phyloP scores from a whole-genome alignment of 2,888 invertebrate genomes.

The Dryococelus australis region DNA sequence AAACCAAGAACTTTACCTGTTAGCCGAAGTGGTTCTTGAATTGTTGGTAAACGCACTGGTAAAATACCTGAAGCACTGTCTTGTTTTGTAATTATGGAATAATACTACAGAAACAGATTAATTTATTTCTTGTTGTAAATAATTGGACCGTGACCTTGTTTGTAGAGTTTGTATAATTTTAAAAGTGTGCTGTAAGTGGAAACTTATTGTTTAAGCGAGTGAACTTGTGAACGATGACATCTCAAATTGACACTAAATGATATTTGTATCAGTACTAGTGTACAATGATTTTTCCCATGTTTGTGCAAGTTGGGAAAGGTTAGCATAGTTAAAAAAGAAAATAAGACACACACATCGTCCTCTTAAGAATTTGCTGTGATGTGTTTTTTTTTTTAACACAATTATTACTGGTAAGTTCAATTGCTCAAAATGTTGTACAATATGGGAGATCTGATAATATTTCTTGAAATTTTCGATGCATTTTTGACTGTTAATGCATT shows the following conservation, averaged over 20 bases:
- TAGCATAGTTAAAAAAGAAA: not conserved
- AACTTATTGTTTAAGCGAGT: not conserved
- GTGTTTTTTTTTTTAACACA: not conserved
- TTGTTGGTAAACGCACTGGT: too few relatives aligned
- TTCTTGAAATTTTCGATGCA: not conserved
- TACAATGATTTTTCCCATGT: not conserved
- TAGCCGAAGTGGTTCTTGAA: too few relatives aligned
- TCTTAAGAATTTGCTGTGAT: not conserved
- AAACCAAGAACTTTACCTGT: not conserved
- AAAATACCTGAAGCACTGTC: not conserved
- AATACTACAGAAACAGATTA: not conserved
- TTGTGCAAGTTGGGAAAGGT: not conserved
- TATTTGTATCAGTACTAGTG: not conserved
- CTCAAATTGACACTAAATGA: not conserved
- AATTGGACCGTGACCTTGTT: not conserved
- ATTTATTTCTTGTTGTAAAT: not conserved
- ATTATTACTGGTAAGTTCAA: not conserved
- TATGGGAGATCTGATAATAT: not conserved
- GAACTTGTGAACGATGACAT: not conserved
- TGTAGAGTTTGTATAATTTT: not conserved
- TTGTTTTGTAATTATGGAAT: not conserved
- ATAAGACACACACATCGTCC: not conserved
- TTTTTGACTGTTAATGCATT: not conserved
- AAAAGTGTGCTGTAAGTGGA: not conserved
- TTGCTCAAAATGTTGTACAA: slow-evolving; percentile 9